phyloP scores from a whole-genome alignment of 1,140 invertebrate genomes.

The Macrostomum lignano region DNA sequence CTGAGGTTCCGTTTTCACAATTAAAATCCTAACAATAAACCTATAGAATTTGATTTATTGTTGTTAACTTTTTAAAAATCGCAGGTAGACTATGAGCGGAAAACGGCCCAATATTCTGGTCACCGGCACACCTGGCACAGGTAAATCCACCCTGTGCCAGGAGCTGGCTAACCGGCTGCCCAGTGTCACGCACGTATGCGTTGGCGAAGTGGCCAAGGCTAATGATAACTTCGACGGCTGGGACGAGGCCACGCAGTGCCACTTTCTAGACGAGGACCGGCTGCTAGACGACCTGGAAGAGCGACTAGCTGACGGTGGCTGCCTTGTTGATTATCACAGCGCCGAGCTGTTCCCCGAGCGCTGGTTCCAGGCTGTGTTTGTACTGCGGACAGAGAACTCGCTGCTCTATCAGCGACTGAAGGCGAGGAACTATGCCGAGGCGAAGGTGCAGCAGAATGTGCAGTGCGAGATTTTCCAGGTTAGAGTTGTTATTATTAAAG shows the following conservation, averaged over 20 bases:
- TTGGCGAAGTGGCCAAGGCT: constrained; percentile 62
- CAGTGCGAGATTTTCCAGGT: constrained; percentile 53
- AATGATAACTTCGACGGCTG: constrained; percentile 49
- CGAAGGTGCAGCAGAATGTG: constrained; percentile 70
- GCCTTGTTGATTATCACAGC: constrained; percentile 78
- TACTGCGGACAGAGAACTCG: constrained; percentile 58
- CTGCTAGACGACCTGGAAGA: constrained; percentile 58
- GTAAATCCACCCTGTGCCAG: constrained; percentile 55
- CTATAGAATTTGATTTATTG: too few species aligned
- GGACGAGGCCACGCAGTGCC: constrained; percentile 53
- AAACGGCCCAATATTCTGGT: constrained; percentile 1
- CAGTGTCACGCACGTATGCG: constrained; percentile 50
- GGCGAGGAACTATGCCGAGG: constrained; percentile 47
- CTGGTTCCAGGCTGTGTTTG: constrained; percentile 84
- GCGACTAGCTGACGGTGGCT: constrained; percentile 48
- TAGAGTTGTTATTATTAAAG: too few species aligned
- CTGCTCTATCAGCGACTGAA: constrained; percentile 54
- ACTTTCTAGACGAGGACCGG: constrained; percentile 68
- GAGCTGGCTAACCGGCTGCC: constrained; percentile 35
- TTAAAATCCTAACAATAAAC: too few species aligned
- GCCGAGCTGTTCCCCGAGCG: constrained; percentile 74
- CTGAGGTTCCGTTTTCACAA: too few species aligned
- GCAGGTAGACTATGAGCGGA: too few species aligned
- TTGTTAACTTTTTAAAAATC: too few species aligned
- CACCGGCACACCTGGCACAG: constrained; percentile 58